A percentile compares a stretch with the other conserved stretches of the same genome.
Conservation (phyloP, 1,140 invertebrate genomes). For the Aphelinus certus region DNA sequence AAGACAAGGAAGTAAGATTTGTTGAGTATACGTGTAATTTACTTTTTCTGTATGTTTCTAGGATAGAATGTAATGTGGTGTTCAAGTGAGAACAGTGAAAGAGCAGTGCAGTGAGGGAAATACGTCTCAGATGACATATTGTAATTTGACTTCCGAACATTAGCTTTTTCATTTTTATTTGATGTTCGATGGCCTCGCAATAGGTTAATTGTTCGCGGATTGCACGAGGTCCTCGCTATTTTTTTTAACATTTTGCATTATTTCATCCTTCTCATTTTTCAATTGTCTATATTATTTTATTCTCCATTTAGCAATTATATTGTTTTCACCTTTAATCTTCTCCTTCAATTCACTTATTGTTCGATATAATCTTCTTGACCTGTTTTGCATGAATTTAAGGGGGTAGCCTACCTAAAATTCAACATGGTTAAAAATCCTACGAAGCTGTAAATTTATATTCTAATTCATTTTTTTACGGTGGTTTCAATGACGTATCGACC, state of each 20-base stretch:
- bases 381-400: too few species aligned
- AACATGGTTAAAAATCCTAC: too few species aligned
- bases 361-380: not conserved
- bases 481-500: too few species aligned
- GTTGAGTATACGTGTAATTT: too few species aligned
- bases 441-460: too few species aligned
- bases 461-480: too few species aligned
- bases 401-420: too few species aligned
- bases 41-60: too few species aligned
- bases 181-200: not conserved
- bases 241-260: conserved; percentile 1
- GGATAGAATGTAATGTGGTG: too few species aligned
- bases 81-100: too few species aligned
- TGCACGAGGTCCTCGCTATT: not conserved
- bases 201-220: not conserved
- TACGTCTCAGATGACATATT: not conserved
- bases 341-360: not conserved
- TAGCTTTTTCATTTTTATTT: not conserved
- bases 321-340: not conserved
- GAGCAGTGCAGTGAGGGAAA: too few species aligned
- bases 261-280: not conserved
- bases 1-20: too few species aligned
- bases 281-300: not conserved
- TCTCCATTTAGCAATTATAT: not conserved
- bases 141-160: not conserved